These are phyloP conservation scores for Pituophis catenifer DNA, from an alignment of 2,113 vertebrate genomes.

Conservation along the genomic window DNA sequence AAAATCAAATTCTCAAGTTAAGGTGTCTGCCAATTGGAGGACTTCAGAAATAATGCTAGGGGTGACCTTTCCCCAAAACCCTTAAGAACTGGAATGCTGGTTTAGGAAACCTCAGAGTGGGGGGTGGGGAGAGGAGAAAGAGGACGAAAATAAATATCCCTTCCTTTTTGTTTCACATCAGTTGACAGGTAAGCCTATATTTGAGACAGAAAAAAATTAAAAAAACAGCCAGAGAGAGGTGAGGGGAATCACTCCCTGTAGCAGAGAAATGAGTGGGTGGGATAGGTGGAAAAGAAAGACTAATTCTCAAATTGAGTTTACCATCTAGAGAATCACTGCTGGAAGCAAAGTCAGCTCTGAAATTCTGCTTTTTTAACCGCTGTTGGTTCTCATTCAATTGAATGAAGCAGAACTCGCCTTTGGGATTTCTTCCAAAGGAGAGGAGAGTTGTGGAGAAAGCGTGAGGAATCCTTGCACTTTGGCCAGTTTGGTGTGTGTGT, in stretches of 20 bases:
- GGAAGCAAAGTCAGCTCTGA: neutral
- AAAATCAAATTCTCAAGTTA: neutral
- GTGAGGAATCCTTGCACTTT: neutral
- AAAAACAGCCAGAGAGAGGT: neutral
- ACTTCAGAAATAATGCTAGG: neutral
- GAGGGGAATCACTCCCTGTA: neutral
- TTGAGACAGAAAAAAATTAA: neutral
- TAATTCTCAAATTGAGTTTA: neutral
- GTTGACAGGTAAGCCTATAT: neutral
- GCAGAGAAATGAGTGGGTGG: neutral
- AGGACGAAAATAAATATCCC: neutral
- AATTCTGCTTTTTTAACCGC: neutral
- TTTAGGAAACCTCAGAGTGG: neutral
- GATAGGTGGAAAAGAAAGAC: neutral
- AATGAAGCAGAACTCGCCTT: neutral
- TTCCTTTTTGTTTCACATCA: neutral
- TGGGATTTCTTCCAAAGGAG: neutral
- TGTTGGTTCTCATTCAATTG: neutral
- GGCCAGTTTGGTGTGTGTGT: neutral
- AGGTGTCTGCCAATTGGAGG: neutral
- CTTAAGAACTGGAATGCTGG: neutral
- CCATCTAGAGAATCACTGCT: neutral
- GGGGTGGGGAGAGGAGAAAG: no score
- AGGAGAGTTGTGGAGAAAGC: neutral
- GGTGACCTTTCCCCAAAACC: neutral